phyloP scores from a whole-genome alignment of 2,113 vertebrate species.

The Stictonetta naevosa region DNA sequence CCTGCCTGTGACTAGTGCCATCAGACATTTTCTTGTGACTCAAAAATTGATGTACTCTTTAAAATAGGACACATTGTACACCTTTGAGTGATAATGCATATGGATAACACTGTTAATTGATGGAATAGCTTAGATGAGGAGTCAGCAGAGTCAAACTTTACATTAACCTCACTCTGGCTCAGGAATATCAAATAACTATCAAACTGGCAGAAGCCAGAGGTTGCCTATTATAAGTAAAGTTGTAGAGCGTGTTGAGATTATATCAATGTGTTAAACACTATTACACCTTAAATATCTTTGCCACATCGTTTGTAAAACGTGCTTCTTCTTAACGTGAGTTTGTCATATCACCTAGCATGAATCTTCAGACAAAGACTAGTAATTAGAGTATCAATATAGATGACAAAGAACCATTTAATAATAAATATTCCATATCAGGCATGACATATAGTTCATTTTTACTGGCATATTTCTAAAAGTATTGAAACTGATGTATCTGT shows the following conservation, averaged over 20 bases:
- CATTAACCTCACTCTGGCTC: slow-evolving; percentile 37
- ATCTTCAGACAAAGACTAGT: not conserved
- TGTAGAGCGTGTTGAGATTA: slow-evolving; percentile 1
- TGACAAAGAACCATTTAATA: not conserved
- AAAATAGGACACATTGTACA: slow-evolving; percentile 11
- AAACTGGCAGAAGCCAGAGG: slow-evolving; percentile 5
- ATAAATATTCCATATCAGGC: not conserved
- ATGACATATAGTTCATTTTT: not conserved
- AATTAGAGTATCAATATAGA: not conserved
- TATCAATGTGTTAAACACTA: slow-evolving; percentile 12
- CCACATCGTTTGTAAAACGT: not conserved
- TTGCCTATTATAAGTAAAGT: not conserved
- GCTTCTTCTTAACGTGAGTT: not conserved
- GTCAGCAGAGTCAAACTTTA: slow-evolving; percentile 34
- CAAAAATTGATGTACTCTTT: slow-evolving; percentile 24
- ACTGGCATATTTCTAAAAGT: not conserved
- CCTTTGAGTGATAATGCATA: slow-evolving; percentile 8
- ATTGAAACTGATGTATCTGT: not conserved
- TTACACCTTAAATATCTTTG: not conserved
- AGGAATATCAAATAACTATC: slow-evolving; percentile 43
- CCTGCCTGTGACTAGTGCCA: not conserved
- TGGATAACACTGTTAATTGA: slow-evolving; percentile 42
- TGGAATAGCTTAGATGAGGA: slow-evolving; percentile 2
- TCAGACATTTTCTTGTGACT: not conserved
- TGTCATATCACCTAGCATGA: not conserved